Conservation (phyloP, 2,888 invertebrate genomes). For the Hermaeophaga mercurialis region DNA sequence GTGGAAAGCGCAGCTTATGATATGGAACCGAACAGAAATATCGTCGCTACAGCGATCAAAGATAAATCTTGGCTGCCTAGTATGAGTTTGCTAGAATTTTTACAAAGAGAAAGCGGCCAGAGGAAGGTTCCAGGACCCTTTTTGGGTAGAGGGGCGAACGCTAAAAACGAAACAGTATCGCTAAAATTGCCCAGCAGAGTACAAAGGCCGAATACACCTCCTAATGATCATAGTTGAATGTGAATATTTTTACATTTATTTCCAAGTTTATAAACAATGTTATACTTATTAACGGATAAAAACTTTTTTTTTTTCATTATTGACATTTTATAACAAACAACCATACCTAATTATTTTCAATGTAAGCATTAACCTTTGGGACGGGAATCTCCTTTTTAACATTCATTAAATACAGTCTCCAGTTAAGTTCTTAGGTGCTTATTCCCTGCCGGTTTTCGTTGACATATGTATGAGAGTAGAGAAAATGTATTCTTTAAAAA, state of each 20-base stretch:
- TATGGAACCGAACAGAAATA: conserved; percentile 92
- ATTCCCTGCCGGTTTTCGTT: too few species aligned
- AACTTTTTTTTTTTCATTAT: conserved; percentile 9
- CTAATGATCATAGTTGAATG: conserved; percentile 32
- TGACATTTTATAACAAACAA: neutral
- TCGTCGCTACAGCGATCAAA: conserved; percentile 82
- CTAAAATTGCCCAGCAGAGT: conserved; percentile 44
- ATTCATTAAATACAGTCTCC: too few species aligned
- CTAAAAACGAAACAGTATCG: conserved; percentile 49
- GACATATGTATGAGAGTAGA: too few species aligned
- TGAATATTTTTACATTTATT: conserved; percentile 32
- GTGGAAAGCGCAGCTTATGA: conserved; percentile 94
- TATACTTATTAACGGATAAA: conserved; percentile 16
- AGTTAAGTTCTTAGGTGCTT: too few species aligned
- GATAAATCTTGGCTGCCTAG: conserved; percentile 87
- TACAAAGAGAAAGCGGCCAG: conserved; percentile 79
- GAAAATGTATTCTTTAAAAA: too few species aligned
- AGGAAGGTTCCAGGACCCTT: conserved; percentile 77
- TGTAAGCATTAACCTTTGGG: too few species aligned
- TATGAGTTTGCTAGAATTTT: conserved; percentile 80
- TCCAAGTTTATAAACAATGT: conserved; percentile 26
- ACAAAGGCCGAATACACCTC: conserved; percentile 40
- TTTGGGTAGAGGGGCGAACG: conserved; percentile 39
- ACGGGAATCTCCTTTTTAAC: too few species aligned
- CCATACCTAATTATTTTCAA: too few species aligned